Base-by-base conservation (phyloP, 2,113 vertebrate genomes). In the Upupa epops region DNA sequence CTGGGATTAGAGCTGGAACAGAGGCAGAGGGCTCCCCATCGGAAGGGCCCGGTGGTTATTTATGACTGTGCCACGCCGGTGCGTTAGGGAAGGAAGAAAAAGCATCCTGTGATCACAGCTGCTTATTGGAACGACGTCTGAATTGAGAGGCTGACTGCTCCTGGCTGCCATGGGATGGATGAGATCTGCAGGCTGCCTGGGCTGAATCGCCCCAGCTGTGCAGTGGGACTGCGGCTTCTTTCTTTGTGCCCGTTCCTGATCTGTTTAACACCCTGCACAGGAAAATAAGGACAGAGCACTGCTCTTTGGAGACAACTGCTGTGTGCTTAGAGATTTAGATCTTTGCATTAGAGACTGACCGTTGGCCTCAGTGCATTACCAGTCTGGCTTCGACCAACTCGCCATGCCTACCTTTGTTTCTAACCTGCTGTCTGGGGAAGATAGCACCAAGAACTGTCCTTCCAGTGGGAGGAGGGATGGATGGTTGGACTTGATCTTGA, bases 101-200 rank as follows among this genome's bases (percentile, higher is more conserved):
- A 82, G 52, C 60, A 32, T 63, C 68, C 63, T n/a, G 82, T 49
- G 63, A 69, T 79, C 91, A 92, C 95, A 92, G 63, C 54, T 89
- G 87, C 42, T 87, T 58, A 92, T 79, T 85, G 78, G 75, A 87
- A 37, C 75, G 83, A 89, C 89, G 80, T 85, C 85, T 85, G 87
- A 90, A 82, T 91, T 89, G 75, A 36, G 71, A 46, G 13, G 69
- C 59, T 54, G 89, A 17, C 77, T 87, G 63, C 68, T 92, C 46
- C 2, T 32, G 8, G n/a, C n/a, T n/a, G n/a, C n/a, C 76, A 40
- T 19, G 71, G 89, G 55, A 32, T 21, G 28, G 22, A 19, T 11
- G 89, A 76, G 51, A 52, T 84, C 84, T 48, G 76, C 58, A 59
- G 71, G 34, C 54, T 58, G 45, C 63, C 66, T 85, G 46, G 66